Base-by-base conservation (phyloP, 2,113 vertebrate species). In the Octodon degus region DNA sequence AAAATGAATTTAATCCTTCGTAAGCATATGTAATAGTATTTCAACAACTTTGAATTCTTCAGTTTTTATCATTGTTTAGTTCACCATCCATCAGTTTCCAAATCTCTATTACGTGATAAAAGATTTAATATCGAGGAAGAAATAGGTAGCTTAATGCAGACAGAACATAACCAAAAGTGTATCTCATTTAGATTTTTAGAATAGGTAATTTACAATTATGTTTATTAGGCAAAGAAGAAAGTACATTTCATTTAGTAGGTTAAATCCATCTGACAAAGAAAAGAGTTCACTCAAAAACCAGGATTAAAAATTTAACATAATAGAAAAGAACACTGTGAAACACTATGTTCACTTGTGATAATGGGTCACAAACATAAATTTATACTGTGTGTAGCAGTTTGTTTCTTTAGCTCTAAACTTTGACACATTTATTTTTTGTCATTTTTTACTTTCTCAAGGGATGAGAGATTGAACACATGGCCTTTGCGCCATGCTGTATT, bases 1-100 rank as follows among this genome's bases (percentile, higher is more conserved):
- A 63, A 89, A 94, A 81, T 90, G 30, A 91, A 70, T 88, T 90
- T 65, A 86, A 89, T 4, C 2, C 94, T 90, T 95, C 86, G 58
- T 13, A 74, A 83, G 27, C 14, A 93, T 86, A 30, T 67, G 25
- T 84, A 77, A 43, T 76, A 63, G 95, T 92, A 86, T 89, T 95
- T 91, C 34, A 95, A 83, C 8, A 95, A 86, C 43, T 65, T 86
- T 72, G 22, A 37, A 86, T 85, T 95, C 94, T 55, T 96, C n/a
- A 17, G 47, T 68, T 60, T 80, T 92, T 60, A 92, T 81, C 74
- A 34, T 13, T 87, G 2, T 81, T 77, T 81, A 12, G 58, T 43
- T 94, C 20, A 84, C 20, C 81, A n/a, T 2, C 32, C 55, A 85
- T 76, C 9, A 32, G 3, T 89, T 88, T 86, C 93, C 5, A 77